These are phyloP conservation scores for Lasius platythorax DNA, from an alignment of 2,888 invertebrate genomes.

Conservation along the genomic window DNA sequence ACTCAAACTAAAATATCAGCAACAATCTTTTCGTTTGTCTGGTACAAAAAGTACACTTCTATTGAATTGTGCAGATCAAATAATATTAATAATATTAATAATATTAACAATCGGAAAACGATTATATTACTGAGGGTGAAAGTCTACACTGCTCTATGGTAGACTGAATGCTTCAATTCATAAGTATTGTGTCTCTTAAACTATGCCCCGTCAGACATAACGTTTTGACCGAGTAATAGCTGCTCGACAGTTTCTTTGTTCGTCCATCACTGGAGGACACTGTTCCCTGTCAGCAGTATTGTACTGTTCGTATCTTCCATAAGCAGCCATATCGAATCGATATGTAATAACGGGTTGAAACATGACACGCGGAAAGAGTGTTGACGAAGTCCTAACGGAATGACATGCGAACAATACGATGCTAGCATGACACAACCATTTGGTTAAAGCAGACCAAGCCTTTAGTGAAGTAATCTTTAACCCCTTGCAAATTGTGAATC, in stretches of 20 bases:
- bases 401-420: conserved; percentile 11
- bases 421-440: conserved; percentile 33
- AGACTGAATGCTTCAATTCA: conserved; percentile 12
- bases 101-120: background rate
- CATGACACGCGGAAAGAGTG: conserved; percentile 41
- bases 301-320: conserved; percentile 23
- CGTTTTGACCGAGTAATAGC: conserved; percentile 53
- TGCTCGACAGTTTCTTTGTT: conserved; percentile 51
- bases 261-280: conserved; percentile 21
- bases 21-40: background rate
- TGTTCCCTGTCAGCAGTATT: conserved; percentile 9
- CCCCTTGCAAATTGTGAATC: conserved; percentile 8
- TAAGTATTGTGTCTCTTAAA: conserved; percentile 49
- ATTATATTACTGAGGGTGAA: conserved; percentile 4
- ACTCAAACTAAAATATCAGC: background rate
- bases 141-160: background rate
- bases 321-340: conserved; percentile 43
- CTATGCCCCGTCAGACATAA: conserved; percentile 24
- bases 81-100: background rate
- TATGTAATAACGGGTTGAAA: conserved; percentile 39
- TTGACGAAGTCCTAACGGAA: conserved; percentile 31
- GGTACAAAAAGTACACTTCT: background rate
- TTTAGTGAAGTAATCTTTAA: conserved; percentile 12
- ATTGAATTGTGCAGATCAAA: background rate
- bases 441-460: conserved; percentile 16